phyloP scores from a whole-genome alignment of 2,797 vertebrate species.

The Lepus townsendii region DNA sequence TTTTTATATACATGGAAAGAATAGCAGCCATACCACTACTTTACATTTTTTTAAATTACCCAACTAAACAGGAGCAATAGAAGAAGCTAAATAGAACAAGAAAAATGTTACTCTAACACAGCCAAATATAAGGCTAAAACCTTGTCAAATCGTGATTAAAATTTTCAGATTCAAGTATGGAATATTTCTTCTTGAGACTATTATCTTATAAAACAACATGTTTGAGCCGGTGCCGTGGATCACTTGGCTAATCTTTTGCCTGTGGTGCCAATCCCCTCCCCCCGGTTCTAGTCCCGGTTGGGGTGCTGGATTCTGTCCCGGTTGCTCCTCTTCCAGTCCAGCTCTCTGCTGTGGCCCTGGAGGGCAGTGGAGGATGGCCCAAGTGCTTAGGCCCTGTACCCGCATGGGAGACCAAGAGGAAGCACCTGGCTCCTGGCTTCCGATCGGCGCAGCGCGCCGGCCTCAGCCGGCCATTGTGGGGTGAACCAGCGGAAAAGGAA shows the following conservation, averaged over 20 bases:
- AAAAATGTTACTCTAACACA: background rate
- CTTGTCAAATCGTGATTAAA: background rate
- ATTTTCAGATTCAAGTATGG: background rate
- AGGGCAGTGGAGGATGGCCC: too few species aligned
- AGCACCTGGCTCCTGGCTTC: too few species aligned
- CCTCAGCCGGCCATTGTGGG: too few species aligned
- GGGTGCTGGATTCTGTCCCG: too few species aligned
- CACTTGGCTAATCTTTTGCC: background rate
- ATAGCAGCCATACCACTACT: background rate
- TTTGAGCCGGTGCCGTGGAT: background rate
- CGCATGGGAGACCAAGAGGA: too few species aligned
- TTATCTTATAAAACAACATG: background rate
- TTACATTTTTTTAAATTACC: background rate
- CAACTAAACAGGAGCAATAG: background rate
- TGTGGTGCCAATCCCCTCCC: too few species aligned
- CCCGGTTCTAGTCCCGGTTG: too few species aligned
- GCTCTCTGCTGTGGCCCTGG: too few species aligned
- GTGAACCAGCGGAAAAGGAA: too few species aligned
- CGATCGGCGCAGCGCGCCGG: too few species aligned
- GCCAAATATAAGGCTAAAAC: background rate
- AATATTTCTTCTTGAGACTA: background rate
- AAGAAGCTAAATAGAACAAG: slow-evolving; percentile 3
- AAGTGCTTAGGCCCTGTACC: too few species aligned
- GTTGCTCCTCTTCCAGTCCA: too few species aligned
- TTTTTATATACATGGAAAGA: background rate